Evolutionary conservation across 2,797 vertebrate genomes (phyloP).

Genomic region (Eleutherodactylus coqui): DNA sequence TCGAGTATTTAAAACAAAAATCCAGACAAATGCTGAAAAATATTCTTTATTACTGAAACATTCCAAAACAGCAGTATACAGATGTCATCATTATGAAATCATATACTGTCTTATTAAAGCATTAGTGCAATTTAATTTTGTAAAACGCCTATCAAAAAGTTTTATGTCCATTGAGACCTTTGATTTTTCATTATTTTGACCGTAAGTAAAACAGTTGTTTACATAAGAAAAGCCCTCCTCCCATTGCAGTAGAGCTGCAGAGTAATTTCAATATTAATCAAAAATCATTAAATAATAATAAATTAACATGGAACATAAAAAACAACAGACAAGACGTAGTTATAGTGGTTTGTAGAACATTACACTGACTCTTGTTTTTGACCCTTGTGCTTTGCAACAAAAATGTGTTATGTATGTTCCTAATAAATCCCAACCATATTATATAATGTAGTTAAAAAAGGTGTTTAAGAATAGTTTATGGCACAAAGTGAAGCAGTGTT

Average conservation of each 20-base stretch:
- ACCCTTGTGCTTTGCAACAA: slow-evolving; percentile 74
- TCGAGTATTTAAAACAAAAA: neutral
- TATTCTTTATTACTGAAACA: slow-evolving; percentile 84
- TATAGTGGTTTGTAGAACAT: slow-evolving; percentile 68
- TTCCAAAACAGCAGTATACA: slow-evolving; percentile 82
- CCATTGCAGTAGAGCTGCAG: slow-evolving; percentile 65
- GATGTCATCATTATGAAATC: slow-evolving; percentile 78
- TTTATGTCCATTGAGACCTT: slow-evolving; percentile 81
- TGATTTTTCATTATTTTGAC: slow-evolving; percentile 73
- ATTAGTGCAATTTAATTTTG: slow-evolving; percentile 84
- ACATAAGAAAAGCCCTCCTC: slow-evolving; percentile 63
- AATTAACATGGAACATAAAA: slow-evolving; percentile 76
- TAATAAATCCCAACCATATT: slow-evolving; percentile 68
- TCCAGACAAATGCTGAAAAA: slow-evolving; percentile 78
- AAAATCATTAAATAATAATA: slow-evolving; percentile 68
- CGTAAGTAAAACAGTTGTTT: slow-evolving; percentile 68
- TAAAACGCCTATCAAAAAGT: slow-evolving; percentile 85
- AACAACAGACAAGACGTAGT: slow-evolving; percentile 67
- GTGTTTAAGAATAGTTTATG: slow-evolving; percentile 77
- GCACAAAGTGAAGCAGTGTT: slow-evolving; percentile 67
- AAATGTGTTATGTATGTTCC: slow-evolving; percentile 69
- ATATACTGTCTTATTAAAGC: slow-evolving; percentile 80
- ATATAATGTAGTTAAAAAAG: slow-evolving; percentile 71
- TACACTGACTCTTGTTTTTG: slow-evolving; percentile 68
- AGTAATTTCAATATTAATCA: slow-evolving; percentile 49